These are phyloP conservation scores for Scartelaos histophorus DNA, from an alignment of 2,113 vertebrate species.

Conservation along the genomic window DNA sequence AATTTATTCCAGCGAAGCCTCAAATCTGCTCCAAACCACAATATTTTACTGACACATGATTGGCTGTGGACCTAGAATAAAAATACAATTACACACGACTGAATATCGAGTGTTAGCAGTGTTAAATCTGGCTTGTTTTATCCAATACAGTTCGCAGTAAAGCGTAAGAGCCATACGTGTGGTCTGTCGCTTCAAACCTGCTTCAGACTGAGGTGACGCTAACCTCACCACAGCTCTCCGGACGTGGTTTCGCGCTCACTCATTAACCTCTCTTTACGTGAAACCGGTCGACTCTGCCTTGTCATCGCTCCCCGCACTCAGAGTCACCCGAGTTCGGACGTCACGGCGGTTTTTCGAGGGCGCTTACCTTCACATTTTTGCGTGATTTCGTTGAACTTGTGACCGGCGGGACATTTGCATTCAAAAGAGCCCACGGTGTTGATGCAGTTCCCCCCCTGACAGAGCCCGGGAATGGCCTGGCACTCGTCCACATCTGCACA, in stretches of 20 bases:
- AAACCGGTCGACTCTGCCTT: slow-evolving; percentile 26
- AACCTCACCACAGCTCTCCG: slow-evolving; percentile 55
- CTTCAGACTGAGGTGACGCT: slow-evolving; percentile 42
- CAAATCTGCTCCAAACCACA: too few species aligned
- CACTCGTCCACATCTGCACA: slow-evolving; percentile 97
- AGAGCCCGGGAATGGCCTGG: slow-evolving; percentile 98
- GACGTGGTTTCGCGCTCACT: slow-evolving; percentile 46
- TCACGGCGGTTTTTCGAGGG: not conserved
- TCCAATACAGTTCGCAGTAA: slow-evolving; percentile 61
- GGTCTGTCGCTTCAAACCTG: slow-evolving; percentile 47
- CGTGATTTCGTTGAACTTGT: slow-evolving; percentile 95
- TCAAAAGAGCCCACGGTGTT: slow-evolving; percentile 99
- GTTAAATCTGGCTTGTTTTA: slow-evolving; percentile 1
- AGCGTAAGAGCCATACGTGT: slow-evolving; percentile 48
- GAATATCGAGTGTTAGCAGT: too few species aligned
- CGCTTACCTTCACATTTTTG: slow-evolving; percentile 98
- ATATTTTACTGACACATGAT: too few species aligned
- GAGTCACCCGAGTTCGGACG: slow-evolving; percentile 19
- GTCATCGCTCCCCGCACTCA: slow-evolving; percentile 31
- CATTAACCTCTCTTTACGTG: slow-evolving; percentile 34
- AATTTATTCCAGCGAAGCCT: too few species aligned
- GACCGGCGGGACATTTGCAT: slow-evolving; percentile 98
- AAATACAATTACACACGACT: too few species aligned
- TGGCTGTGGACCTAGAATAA: too few species aligned
- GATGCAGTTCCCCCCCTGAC: slow-evolving; percentile 98